A percentile compares a stretch with the other conserved stretches of the same genome.
These are phyloP conservation scores for Pterophyllum scalare DNA, from an alignment of 2,113 vertebrate genomes.

Conservation along the genomic window DNA sequence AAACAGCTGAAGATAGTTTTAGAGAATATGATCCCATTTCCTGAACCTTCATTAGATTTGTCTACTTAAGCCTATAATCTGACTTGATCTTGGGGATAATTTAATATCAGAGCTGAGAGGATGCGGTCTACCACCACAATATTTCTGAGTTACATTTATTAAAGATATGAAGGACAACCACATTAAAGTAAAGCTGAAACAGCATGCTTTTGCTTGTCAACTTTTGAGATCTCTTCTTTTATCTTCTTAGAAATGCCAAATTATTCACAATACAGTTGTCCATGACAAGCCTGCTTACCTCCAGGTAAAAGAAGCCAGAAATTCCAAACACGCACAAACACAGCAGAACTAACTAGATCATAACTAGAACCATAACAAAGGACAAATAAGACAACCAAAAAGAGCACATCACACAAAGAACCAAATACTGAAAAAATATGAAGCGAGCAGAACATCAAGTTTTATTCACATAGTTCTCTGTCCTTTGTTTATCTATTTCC, in stretches of 20 bases:
- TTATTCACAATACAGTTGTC: not conserved
- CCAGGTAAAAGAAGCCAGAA: conserved; percentile 9
- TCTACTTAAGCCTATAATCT: conserved; percentile 46
- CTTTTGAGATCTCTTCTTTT: conserved; percentile 5
- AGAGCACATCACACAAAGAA: not conserved
- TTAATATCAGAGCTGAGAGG: conserved; percentile 41
- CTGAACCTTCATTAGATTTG: conserved; percentile 38
- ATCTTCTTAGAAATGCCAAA: not conserved
- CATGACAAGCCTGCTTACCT: conserved; percentile 27
- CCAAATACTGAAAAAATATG: conserved; percentile 1
- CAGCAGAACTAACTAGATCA: not conserved
- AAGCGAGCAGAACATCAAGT: not conserved
- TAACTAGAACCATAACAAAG: not conserved
- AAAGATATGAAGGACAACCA: not conserved
- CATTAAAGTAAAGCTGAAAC: not conserved
- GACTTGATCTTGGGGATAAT: conserved; percentile 52
- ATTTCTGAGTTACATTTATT: not conserved
- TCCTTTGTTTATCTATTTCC: not conserved
- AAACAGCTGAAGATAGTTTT: conserved; percentile 23
- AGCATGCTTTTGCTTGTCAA: not conserved
- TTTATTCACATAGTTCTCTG: not conserved
- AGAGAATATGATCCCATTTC: conserved; percentile 36
- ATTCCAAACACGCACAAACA: conserved; percentile 2
- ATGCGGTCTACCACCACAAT: conserved; percentile 41
- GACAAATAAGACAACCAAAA: conserved; percentile 14